These are phyloP conservation scores for Parazoanthus atlanticus DNA, from an alignment of 92 coral and sea anemone species.

Conservation along the genomic window DNA sequence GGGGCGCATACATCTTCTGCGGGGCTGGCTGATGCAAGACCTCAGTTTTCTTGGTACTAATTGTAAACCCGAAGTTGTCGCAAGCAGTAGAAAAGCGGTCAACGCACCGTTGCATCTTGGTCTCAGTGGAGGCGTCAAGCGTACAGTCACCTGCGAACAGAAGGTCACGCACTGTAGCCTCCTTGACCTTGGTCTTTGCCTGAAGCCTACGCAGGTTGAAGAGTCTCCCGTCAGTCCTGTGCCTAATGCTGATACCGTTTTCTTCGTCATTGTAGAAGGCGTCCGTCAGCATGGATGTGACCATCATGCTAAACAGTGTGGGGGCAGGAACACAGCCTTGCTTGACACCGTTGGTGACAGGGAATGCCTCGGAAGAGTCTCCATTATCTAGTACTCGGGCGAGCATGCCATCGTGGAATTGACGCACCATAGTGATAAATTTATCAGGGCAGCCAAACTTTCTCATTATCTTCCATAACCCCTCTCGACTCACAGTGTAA, in stretches of 20 bases:
- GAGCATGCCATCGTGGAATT: background rate
- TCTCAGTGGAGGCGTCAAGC: background rate
- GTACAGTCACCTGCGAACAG: slow-evolving; percentile 34
- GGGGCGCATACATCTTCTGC: too few relatives aligned
- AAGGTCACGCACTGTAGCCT: slow-evolving; percentile 18
- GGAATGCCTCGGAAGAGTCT: background rate
- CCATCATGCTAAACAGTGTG: slow-evolving; percentile 13
- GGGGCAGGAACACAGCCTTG: background rate
- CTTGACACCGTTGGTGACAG: slow-evolving; percentile 12
- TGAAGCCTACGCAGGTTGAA: background rate
- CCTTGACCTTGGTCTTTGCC: slow-evolving; percentile 39
- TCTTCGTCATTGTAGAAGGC: background rate
- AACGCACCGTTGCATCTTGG: too few relatives aligned
- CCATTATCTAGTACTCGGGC: slow-evolving; percentile 2
- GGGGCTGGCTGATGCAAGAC: too few relatives aligned
- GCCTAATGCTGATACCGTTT: slow-evolving; percentile 1
- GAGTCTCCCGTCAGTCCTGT: background rate
- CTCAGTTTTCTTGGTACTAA: too few relatives aligned
- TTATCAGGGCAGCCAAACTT: slow-evolving; percentile 8
- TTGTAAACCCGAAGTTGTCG: too few relatives aligned
- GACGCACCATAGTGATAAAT: background rate
- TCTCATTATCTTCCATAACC: background rate
- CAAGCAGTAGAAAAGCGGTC: too few relatives aligned
- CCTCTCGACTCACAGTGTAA: slow-evolving; percentile 29
- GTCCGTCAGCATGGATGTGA: background rate